Evolutionary conservation across 2,113 vertebrate species (phyloP).

Genomic region (Lagopus muta): DNA sequence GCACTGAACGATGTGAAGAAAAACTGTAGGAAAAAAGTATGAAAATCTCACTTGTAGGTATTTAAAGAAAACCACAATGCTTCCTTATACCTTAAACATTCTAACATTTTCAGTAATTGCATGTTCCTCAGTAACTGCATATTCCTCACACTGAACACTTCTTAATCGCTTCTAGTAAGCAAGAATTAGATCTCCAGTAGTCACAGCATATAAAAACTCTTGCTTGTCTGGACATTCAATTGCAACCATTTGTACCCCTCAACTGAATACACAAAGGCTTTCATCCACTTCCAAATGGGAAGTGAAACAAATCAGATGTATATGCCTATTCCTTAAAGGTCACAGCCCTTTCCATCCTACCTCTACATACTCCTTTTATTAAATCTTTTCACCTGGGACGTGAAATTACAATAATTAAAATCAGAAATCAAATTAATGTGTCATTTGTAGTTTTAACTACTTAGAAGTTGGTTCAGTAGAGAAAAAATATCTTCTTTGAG

Average conservation of each 20-base stretch:
- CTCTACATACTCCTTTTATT: not conserved
- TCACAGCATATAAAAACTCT: not conserved
- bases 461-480: not conserved
- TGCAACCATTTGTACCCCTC: not conserved
- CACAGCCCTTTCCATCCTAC: not conserved
- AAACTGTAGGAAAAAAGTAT: constrained; percentile 74
- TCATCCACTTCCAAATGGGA: not conserved
- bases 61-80: not conserved
- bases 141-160: not conserved
- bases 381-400: not conserved
- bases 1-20: constrained; percentile 93
- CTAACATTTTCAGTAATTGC: not conserved
- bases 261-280: not conserved
- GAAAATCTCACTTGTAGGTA: not conserved
- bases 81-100: not conserved
- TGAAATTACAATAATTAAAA: not conserved
- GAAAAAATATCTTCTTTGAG: not conserved
- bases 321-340: not conserved
- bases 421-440: not conserved
- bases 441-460: not conserved
- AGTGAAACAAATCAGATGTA: not conserved
- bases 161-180: not conserved
- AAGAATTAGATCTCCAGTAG: not conserved
- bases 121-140: not conserved
- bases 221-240: not conserved